Evolutionary conservation across 2,797 vertebrate species (phyloP).

Genomic region (Ptychobarbus kaznakovi): DNA sequence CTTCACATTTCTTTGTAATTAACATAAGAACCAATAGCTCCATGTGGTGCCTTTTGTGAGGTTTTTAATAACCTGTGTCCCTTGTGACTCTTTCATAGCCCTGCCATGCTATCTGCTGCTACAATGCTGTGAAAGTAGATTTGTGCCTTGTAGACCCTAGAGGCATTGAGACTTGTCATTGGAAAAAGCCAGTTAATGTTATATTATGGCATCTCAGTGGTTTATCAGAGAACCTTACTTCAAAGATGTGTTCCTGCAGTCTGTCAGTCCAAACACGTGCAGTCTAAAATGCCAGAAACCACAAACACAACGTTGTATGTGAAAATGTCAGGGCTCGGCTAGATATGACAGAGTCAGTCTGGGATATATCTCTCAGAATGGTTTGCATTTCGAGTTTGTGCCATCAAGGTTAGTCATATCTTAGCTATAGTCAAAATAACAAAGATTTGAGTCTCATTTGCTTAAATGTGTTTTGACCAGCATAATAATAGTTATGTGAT

Average conservation of each 20-base stretch:
- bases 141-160: background rate
- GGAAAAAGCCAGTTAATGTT: constrained; percentile 31
- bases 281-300: background rate
- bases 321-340: background rate
- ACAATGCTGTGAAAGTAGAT: constrained; percentile 14
- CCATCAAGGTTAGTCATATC: background rate
- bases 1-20: background rate
- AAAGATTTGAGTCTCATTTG: background rate
- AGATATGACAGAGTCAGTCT: background rate
- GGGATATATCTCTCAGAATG: constrained; percentile 2
- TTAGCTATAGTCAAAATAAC: background rate
- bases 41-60: background rate
- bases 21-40: constrained; percentile 2
- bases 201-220: background rate
- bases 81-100: constrained; percentile 25
- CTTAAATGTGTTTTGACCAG: constrained; percentile 7
- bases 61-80: constrained; percentile 2
- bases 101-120: constrained; percentile 8
- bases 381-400: background rate
- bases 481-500: constrained; percentile 1
- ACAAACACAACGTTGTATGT: background rate
- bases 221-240: constrained; percentile 10
- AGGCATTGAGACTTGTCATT: background rate
- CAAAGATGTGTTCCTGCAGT: background rate
- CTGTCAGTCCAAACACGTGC: background rate